Evolutionary conservation across 2,797 vertebrate species (phyloP), one percentile per base, ranked within the genome.

Genomic region (Pangasius krempfi): DNA sequence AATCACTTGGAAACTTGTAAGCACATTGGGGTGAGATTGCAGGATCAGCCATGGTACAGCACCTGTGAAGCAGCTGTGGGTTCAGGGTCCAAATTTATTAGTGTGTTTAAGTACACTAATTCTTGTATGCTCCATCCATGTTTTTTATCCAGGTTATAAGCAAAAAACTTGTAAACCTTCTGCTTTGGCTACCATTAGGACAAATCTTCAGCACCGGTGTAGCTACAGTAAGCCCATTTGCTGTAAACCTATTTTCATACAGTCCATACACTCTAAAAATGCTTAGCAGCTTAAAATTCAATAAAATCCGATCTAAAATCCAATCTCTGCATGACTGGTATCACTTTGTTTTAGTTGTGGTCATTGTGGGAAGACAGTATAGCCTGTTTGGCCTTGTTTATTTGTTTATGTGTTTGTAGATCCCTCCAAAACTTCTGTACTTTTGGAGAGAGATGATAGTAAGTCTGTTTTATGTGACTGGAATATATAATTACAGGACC

Each of bases 401-500:
- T 76, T 76, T 87, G 66, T 56, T 78, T 73, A 64, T 88, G 44
- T 86, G 52, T 84, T 79, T 83, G 84, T 22, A 72, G n/a, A 22
- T 84, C 20, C 47, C 5, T 75, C 47, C 78, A 86, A 27, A 86
- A 60, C 8, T 58, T 40, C 44, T 82, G 56, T 80, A 83, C 88
- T 70, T 78, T 70, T 86, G 68, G 79, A 81, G 68, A 22, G 20
- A 75, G 68, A 86, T 89, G 68, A 86, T 64, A 56, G 85, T 76
- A 37, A 52, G 58, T 44, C 85, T 78, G 79, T 27, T 68, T 66
- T 83, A 82, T 33, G 54, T 20, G 56, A 73, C 64, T 79, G 54
- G 9, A 72, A 70, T 86, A 10, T 89, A 30, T 86, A 89, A 83
- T 83, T 89, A 84, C 79, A 84, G 88, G 56, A 76, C 6, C 18